phyloP scores from a whole-genome alignment of 1,140 invertebrate genomes.

The Drosophila fuyamai region DNA sequence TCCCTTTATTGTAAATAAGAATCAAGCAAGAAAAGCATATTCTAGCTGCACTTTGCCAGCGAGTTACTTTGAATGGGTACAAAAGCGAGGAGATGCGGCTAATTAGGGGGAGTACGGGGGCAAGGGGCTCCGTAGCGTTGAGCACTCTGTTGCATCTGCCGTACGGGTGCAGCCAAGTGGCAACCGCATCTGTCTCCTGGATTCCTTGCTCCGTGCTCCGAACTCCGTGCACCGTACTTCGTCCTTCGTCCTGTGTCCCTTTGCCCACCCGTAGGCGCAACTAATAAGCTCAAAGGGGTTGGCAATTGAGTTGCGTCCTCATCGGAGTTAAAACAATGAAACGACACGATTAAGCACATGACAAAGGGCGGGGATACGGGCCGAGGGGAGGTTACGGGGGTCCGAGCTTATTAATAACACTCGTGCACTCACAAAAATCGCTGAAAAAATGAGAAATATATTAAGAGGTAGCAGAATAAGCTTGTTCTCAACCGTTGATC shows the following conservation, averaged over 20 bases:
- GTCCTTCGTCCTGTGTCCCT: constrained; percentile 4
- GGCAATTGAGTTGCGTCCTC: constrained; percentile 48
- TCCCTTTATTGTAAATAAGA: neutral
- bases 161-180: constrained; percentile 62
- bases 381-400: constrained; percentile 5
- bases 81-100: constrained; percentile 20
- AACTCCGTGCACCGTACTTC: neutral
- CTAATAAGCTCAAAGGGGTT: constrained; percentile 61
- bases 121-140: too few relatives aligned
- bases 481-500: too few relatives aligned
- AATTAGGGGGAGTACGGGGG: constrained; percentile 23
- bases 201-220: neutral
- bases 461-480: too few relatives aligned
- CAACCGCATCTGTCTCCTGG: constrained; percentile 45
- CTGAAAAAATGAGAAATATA: neutral
- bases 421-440: constrained; percentile 7
- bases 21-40: constrained; percentile 11
- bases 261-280: constrained; percentile 42
- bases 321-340: constrained; percentile 75
- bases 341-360: constrained; percentile 67
- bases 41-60: constrained; percentile 16
- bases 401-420: constrained; percentile 73
- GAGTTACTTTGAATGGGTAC: constrained; percentile 1
- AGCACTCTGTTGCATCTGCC: constrained; percentile 23
- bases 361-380: constrained; percentile 1